Base-by-base conservation (phyloP, 2,797 vertebrate species). In the Tiaroga cobitis region DNA sequence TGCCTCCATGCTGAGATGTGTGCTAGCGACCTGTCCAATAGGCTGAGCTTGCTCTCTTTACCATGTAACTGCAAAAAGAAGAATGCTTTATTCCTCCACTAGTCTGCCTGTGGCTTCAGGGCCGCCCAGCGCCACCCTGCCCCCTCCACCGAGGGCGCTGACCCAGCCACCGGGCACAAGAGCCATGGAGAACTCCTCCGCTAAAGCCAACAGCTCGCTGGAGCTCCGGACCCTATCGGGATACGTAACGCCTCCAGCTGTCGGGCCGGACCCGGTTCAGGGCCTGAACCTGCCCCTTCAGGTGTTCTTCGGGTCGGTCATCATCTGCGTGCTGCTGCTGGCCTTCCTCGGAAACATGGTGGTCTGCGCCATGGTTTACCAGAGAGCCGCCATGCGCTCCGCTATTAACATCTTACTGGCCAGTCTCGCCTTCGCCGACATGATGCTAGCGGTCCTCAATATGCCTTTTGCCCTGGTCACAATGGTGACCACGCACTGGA, bases 361-460 rank as follows among this genome's bases (percentile, higher is more conserved):
- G 67, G 98, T 99, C 86, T 99, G 98, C 91, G 93, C 99, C 89
- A 99, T 99, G 98, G 98, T 99, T 86, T 99, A 99, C 94, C 98
- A 98, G 93, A 96, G 97, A 59, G 97, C 98, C 0, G 98, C 98
- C 86, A 99, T 99, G 98, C 94, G 97, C 88, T 99, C 98, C 0
- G 98, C 98, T 81, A 99, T 99, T 94, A 99, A 99, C 93, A 98
- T 99, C 92, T 96, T 99, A 54, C 91, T 99, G 84, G 98, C 98
- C 56, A 99, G 97, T 91, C 92, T 99, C 92, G 98, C 98, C 41
- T 98, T 98, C 85, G 97, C 98, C 8, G 98, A 99, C 92, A 97
- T 98, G 96, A 95, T 98, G 94, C 95, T 99, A 86, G 97, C 98
- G 43, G 93, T 97, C 89, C 93, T 99, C 83, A 98, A 98, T 93